Evolutionary conservation across 2,113 vertebrate genomes (phyloP).

Genomic region (Melanerpes aurifrons): DNA sequence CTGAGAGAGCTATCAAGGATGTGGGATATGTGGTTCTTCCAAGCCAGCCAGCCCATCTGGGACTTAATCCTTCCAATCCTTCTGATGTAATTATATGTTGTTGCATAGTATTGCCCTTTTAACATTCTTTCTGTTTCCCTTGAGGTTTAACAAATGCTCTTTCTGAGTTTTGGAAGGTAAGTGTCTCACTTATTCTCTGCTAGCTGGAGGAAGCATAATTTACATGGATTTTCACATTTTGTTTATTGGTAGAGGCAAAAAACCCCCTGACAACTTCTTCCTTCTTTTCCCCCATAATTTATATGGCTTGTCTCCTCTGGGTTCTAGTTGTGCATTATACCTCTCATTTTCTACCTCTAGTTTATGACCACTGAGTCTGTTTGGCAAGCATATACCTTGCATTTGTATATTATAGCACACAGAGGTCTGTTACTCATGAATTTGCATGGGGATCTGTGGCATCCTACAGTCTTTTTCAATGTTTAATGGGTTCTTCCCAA

Average conservation of each 20-base stretch:
- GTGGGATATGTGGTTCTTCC: background rate
- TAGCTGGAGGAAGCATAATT: background rate
- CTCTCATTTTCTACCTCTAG: conserved; percentile 20
- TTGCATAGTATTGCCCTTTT: background rate
- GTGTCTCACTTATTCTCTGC: background rate
- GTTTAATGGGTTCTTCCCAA: conserved; percentile 1
- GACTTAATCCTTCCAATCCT: background rate
- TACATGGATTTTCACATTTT: background rate
- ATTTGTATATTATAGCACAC: conserved; percentile 5
- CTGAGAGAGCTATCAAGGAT: background rate
- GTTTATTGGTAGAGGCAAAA: background rate
- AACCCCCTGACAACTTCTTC: background rate
- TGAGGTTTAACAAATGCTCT: background rate
- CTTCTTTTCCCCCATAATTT: background rate
- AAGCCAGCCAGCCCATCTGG: background rate
- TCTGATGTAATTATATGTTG: background rate
- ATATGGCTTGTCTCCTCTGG: background rate
- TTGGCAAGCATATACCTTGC: background rate
- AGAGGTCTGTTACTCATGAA: conserved; percentile 7
- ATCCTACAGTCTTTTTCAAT: background rate
- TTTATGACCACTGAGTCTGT: conserved; percentile 35
- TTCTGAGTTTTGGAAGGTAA: background rate
- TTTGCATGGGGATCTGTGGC: background rate
- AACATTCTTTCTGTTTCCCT: background rate
- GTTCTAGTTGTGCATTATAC: background rate